Percentiles rank a stretch among this genome's conserved stretches.
These are phyloP conservation scores for Diabrotica virgifera DNA, from an alignment of 1,140 invertebrate genomes.

Conservation along the genomic window DNA sequence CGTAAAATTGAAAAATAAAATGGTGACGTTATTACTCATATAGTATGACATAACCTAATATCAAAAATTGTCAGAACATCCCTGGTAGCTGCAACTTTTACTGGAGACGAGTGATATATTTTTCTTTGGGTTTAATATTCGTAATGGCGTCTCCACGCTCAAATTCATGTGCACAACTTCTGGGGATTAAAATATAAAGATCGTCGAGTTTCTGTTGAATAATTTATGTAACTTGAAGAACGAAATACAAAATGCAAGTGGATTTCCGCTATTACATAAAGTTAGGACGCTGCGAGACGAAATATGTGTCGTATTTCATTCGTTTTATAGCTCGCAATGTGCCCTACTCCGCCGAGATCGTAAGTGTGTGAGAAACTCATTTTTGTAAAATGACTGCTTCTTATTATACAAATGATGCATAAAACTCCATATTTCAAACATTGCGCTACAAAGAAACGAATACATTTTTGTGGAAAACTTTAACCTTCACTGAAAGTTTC, in stretches of 20 bases:
- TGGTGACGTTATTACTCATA: too few relatives aligned
- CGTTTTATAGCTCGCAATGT: not conserved
- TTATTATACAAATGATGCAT: not conserved
- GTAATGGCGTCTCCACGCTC: conserved; percentile 1
- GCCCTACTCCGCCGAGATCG: not conserved
- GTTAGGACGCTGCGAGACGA: not conserved
- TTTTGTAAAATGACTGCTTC: not conserved
- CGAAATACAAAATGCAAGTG: not conserved
- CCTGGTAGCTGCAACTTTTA: not conserved
- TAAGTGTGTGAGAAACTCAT: not conserved
- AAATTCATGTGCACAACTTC: not conserved
- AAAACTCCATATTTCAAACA: not conserved
- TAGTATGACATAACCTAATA: too few relatives aligned
- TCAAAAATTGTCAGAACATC: too few relatives aligned
- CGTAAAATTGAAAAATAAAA: too few relatives aligned
- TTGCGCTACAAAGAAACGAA: not conserved
- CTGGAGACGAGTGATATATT: not conserved
- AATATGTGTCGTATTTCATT: conserved; percentile 3
- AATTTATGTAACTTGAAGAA: conserved; percentile 1
- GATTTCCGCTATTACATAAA: conserved; percentile 3
- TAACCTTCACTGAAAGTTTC: too few relatives aligned
- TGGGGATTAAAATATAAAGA: conserved; percentile 1
- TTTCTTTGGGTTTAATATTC: not conserved
- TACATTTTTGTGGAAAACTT: not conserved
- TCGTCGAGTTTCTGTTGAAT: conserved; percentile 2